phyloP scores from a whole-genome alignment of 2,888 invertebrate genomes.

The Sminthurides aquaticus region DNA sequence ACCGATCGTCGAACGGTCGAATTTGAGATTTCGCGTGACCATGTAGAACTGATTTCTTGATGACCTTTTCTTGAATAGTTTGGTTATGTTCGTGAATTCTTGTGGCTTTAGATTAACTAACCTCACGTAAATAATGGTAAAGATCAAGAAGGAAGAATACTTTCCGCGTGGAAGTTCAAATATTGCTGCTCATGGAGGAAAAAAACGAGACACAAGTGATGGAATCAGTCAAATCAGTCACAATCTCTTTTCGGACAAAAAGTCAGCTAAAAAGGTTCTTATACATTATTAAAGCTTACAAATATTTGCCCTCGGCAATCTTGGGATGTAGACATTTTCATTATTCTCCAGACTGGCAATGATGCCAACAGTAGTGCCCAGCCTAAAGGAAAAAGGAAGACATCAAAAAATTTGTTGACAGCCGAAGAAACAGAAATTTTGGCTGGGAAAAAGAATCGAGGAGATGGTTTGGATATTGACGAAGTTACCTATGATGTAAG shows the following conservation, averaged over 20 bases:
- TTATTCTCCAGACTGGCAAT: no score
- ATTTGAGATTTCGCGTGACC: no score
- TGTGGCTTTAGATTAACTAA: no score
- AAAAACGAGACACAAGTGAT: not conserved
- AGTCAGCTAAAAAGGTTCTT: not conserved
- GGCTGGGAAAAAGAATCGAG: not conserved
- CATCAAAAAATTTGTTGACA: slow-evolving; percentile 12
- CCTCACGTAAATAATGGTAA: no score
- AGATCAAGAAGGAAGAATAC: slow-evolving; percentile 5
- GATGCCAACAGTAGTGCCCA: no score
- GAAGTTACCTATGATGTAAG: slow-evolving; percentile 19
- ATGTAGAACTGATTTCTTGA: no score
- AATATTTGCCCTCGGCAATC: no score
- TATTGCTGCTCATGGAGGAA: not conserved
- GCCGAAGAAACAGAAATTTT: slow-evolving; percentile 18
- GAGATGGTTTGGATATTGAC: slow-evolving; percentile 7
- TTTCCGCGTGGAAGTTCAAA: slow-evolving; percentile 7
- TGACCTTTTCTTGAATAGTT: no score
- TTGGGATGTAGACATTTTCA: no score
- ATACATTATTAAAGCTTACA: no score
- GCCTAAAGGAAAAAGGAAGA: slow-evolving; percentile 4
- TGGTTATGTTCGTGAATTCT: no score
- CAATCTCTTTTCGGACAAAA: not conserved
- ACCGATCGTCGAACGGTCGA: no score
- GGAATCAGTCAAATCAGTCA: not conserved